Percentiles rank a stretch among this genome's conserved stretches.
Conservation (phyloP, 2,888 invertebrate species). For the Cacoxenus indagator region DNA sequence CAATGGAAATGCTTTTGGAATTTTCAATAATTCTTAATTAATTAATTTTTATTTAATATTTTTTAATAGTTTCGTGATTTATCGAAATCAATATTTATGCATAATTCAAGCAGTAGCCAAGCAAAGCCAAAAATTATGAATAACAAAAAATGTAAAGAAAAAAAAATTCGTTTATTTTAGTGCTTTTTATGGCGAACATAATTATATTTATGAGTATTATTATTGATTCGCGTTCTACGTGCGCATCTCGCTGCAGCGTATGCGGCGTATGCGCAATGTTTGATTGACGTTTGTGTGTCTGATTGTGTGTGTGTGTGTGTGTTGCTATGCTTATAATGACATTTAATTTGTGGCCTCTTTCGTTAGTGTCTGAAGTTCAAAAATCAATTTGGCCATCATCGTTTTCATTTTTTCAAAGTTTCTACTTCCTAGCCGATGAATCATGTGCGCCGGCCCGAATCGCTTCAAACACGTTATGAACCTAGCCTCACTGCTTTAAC, state of each 20-base stretch:
- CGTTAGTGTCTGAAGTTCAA: neutral
- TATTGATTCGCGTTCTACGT: slow-evolving; percentile 34
- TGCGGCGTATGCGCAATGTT: neutral
- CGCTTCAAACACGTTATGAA: neutral
- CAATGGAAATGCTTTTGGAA: slow-evolving; percentile 17
- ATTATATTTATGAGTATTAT: slow-evolving; percentile 42
- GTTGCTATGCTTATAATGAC: neutral
- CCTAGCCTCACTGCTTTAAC: neutral
- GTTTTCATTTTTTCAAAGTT: slow-evolving; percentile 1
- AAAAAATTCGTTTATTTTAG: neutral
- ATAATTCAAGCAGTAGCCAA: neutral
- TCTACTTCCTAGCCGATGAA: slow-evolving; percentile 14
- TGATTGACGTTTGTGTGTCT: neutral
- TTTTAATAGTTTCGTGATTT: neutral
- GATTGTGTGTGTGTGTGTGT: neutral
- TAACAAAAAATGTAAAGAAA: neutral
- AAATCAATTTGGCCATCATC: neutral
- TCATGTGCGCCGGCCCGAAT: neutral
- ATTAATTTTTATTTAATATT: neutral
- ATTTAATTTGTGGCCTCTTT: neutral
- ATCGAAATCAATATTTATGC: slow-evolving; percentile 13
- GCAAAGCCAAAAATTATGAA: neutral
- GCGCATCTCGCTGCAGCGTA: neutral
- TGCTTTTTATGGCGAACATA: slow-evolving; percentile 50
- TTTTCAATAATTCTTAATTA: slow-evolving; percentile 13